Evolutionary conservation across 1,140 invertebrate species (phyloP).

Genomic region (Drosophila mayri): DNA sequence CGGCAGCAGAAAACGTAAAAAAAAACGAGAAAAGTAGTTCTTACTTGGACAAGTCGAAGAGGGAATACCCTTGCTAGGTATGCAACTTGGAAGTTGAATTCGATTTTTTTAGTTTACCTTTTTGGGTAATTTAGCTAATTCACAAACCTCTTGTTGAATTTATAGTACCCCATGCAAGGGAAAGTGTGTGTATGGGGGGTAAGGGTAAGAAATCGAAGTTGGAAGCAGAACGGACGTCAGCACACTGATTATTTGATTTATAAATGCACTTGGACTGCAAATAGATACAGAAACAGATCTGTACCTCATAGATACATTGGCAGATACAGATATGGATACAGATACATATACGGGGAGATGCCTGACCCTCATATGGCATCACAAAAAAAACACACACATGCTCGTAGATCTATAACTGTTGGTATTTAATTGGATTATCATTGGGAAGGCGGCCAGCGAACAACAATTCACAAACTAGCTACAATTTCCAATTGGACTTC

Average conservation of each 20-base stretch:
- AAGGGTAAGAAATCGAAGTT: constrained; percentile 19
- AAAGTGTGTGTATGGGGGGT: neutral
- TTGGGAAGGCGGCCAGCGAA: constrained; percentile 29
- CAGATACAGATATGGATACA: constrained; percentile 5
- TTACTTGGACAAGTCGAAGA: constrained; percentile 1
- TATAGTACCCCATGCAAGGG: neutral
- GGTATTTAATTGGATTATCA: constrained; percentile 44
- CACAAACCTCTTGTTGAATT: neutral
- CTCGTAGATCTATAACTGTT: constrained; percentile 30
- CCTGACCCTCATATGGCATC: constrained; percentile 2
- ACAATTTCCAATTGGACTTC: constrained; percentile 37
- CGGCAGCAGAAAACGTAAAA: neutral
- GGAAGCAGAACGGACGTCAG: constrained; percentile 27
- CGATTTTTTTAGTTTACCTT: no score
- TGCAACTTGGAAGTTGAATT: neutral
- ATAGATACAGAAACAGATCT: constrained; percentile 24
- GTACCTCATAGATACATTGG: constrained; percentile 3
- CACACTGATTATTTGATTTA: constrained; percentile 35
- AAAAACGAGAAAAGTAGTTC: neutral
- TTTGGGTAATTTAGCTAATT: neutral
- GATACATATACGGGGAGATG: neutral
- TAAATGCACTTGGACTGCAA: constrained; percentile 32
- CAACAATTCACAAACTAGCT: constrained; percentile 19
- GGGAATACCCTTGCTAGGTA: neutral
- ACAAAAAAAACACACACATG: neutral